Conservation (phyloP, 2,888 invertebrate genomes). For the Acheta domesticus region DNA sequence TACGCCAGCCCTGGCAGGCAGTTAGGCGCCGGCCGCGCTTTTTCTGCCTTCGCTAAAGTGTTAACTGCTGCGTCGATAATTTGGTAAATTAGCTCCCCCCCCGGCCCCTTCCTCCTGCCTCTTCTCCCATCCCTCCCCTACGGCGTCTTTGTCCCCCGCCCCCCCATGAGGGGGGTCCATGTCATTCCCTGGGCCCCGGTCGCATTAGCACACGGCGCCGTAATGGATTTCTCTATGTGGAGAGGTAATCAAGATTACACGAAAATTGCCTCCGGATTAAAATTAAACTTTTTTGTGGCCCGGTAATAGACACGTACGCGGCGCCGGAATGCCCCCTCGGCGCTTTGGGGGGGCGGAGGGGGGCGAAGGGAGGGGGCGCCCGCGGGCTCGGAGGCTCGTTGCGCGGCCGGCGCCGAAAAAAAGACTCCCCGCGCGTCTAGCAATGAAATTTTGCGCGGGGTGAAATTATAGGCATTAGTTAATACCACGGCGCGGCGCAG, state of each 20-base stretch:
- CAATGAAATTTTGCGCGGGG: constrained; percentile 1
- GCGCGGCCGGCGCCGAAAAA: neutral
- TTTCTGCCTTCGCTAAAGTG: constrained; percentile 7
- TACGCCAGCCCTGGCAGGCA: neutral
- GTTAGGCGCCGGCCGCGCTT: neutral
- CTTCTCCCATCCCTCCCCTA: neutral
- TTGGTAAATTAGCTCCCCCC: constrained; percentile 5
- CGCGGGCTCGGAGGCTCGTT: neutral
- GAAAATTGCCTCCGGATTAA: constrained; percentile 18
- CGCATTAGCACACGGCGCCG: neutral
- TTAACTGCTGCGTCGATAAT: constrained; percentile 9
- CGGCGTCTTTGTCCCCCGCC: neutral
- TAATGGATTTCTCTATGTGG: constrained; percentile 18
- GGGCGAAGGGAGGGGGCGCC: neutral
- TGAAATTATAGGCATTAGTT: constrained; percentile 18
- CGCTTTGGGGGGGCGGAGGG: neutral
- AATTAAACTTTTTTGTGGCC: constrained; percentile 18
- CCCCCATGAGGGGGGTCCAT: neutral
- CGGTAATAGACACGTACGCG: neutral
- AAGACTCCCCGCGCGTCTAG: neutral
- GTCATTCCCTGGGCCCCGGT: neutral
- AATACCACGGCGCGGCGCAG: neutral
- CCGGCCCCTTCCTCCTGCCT: neutral
- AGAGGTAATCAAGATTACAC: constrained; percentile 18
- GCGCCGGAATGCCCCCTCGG: neutral